Evolutionary conservation across 2,797 vertebrate species (phyloP).

Genomic region (Antrozous pallidus): DNA sequence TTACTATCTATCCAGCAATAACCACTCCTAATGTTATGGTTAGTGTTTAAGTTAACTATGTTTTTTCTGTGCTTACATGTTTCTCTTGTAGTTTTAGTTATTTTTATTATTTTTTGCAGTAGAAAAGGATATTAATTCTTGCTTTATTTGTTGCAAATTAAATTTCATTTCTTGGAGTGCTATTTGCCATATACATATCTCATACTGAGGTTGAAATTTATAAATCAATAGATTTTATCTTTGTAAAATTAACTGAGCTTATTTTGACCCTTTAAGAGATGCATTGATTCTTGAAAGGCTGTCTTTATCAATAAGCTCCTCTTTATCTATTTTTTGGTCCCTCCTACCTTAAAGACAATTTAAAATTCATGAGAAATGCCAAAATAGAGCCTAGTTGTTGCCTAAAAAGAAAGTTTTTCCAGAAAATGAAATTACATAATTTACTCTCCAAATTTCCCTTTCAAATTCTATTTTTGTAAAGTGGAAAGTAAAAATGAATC

Average conservation of each 20-base stretch:
- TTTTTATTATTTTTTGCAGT: conserved; percentile 9
- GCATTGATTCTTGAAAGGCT: conserved; percentile 8
- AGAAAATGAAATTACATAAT: conserved; percentile 33
- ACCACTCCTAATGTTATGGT: neutral
- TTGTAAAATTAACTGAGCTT: conserved; percentile 16
- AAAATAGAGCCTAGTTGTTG: neutral
- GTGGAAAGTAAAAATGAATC: conserved; percentile 30
- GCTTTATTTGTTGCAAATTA: conserved; percentile 24
- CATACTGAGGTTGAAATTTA: conserved; percentile 19
- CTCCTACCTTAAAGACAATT: conserved; percentile 8
- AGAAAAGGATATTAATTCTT: conserved; percentile 18
- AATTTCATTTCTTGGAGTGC: neutral
- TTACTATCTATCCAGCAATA: neutral
- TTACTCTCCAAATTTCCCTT: conserved; percentile 25
- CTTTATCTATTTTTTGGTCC: conserved; percentile 26
- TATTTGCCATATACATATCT: neutral
- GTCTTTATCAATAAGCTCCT: neutral
- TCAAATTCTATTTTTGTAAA: conserved; percentile 38
- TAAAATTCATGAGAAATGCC: conserved; percentile 30
- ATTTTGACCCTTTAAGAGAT: neutral
- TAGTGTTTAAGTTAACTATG: neutral
- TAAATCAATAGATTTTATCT: neutral
- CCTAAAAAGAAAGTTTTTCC: conserved; percentile 15
- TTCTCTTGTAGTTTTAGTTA: neutral
- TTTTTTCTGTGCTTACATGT: neutral